A percentile compares a stretch with the other conserved stretches of the same genome.
phyloP scores from a whole-genome alignment of 2,888 invertebrate species.

The Tuberolachnus salignus region DNA sequence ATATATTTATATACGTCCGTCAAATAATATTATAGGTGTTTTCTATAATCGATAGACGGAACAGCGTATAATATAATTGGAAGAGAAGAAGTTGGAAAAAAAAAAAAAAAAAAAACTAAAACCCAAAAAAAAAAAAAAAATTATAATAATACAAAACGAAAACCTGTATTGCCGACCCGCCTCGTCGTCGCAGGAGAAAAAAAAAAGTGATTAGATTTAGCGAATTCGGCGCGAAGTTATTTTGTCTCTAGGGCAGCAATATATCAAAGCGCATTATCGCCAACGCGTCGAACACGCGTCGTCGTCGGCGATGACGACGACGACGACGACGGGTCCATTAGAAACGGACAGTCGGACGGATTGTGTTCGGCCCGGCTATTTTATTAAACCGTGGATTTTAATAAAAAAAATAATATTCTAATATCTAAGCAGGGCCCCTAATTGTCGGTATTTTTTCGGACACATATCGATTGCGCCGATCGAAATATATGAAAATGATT shows the following conservation, averaged over 20 bases:
- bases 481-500: too few relatives aligned
- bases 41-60: not conserved
- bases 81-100: not conserved
- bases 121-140: too few relatives aligned
- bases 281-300: slow-evolving; percentile 13
- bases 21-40: not conserved
- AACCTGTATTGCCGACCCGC: slow-evolving; percentile 20
- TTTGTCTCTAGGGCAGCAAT: slow-evolving; percentile 48
- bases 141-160: slow-evolving; percentile 3
- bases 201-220: slow-evolving; percentile 37
- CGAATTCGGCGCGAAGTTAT: slow-evolving; percentile 42
- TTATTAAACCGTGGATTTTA: too few relatives aligned
- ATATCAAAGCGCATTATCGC: slow-evolving; percentile 37
- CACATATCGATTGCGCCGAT: too few relatives aligned
- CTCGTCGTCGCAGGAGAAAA: not conserved
- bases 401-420: not conserved
- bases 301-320: slow-evolving; percentile 23
- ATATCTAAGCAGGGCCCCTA: too few relatives aligned
- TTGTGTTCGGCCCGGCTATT: slow-evolving; percentile 17
- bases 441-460: too few relatives aligned
- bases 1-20: too few relatives aligned
- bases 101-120: too few relatives aligned
- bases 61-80: not conserved
- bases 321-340: slow-evolving; percentile 41
- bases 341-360: slow-evolving; percentile 30